phyloP scores from a whole-genome alignment of 2,888 invertebrate species.

The Nowickia ferox region DNA sequence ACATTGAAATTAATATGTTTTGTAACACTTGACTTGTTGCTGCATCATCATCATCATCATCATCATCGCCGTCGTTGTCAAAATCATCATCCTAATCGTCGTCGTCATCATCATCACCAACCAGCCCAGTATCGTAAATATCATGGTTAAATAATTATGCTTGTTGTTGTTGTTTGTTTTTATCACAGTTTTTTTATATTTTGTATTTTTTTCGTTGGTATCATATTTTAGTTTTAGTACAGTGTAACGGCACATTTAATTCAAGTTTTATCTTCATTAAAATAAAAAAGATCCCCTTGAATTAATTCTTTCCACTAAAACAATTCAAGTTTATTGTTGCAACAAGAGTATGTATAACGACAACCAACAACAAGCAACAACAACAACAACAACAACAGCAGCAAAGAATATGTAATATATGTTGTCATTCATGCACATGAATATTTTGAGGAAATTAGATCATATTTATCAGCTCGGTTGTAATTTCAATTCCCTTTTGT shows the following conservation, averaged over 20 bases:
- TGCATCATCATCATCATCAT: conserved; percentile 44
- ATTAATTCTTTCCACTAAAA: conserved; percentile 46
- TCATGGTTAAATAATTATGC: conserved; percentile 68
- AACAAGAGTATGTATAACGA: conserved; percentile 6
- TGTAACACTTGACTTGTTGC: conserved; percentile 70
- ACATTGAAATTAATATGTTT: conserved; percentile 70
- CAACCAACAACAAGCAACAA: neutral
- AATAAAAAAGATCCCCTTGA: conserved; percentile 55
- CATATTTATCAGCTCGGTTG: conserved; percentile 37
- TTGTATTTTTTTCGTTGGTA: neutral
- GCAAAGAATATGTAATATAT: neutral
- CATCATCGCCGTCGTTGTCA: conserved; percentile 33
- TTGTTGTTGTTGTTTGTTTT: neutral
- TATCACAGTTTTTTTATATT: neutral
- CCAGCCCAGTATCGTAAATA: conserved; percentile 42
- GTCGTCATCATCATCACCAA: neutral
- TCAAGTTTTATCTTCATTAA: conserved; percentile 61
- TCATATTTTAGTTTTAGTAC: conserved; percentile 40
- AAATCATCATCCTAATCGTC: conserved; percentile 34
- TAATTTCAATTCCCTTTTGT: conserved; percentile 28
- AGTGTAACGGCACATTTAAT: conserved; percentile 69
- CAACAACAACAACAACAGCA: neutral
- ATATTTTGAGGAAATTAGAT: conserved; percentile 45
- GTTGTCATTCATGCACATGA: conserved; percentile 9
- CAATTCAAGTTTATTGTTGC: conserved; percentile 65